Evolutionary conservation across 2,888 invertebrate genomes (phyloP).

Genomic region (Latheticus oryzae): DNA sequence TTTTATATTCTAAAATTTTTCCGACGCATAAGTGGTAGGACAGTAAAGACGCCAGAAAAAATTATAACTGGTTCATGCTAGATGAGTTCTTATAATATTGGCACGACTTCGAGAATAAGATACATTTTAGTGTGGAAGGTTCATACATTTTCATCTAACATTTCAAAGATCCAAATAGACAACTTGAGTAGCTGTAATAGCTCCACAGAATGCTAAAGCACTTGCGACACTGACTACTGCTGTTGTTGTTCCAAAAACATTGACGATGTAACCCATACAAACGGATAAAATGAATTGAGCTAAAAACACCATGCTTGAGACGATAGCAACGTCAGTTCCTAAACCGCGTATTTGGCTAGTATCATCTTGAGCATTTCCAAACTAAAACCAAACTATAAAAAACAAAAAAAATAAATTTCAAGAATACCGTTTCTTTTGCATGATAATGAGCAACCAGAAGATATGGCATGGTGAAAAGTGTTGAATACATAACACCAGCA

Average conservation of each 20-base stretch:
- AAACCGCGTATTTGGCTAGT: constrained; percentile 79
- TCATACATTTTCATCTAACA: constrained; percentile 3
- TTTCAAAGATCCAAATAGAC: constrained; percentile 87
- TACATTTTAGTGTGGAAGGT: too few relatives aligned
- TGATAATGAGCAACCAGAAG: constrained; percentile 94
- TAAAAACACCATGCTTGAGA: constrained; percentile 94
- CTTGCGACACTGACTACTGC: constrained; percentile 90
- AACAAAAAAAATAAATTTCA: constrained; percentile 7
- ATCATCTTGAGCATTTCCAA: constrained; percentile 65
- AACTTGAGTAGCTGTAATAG: constrained; percentile 86
- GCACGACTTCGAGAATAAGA: too few relatives aligned
- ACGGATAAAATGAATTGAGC: constrained; percentile 93
- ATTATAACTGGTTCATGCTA: constrained; percentile 5
- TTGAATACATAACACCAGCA: constrained; percentile 97
- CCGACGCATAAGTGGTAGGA: constrained; percentile 11
- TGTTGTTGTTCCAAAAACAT: constrained; percentile 83
- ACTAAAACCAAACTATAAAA: constrained; percentile 73
- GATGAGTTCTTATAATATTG: too few relatives aligned
- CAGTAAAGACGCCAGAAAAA: constrained; percentile 17
- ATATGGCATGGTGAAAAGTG: constrained; percentile 97
- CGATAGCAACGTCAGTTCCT: constrained; percentile 94
- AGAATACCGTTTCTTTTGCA: constrained; percentile 84
- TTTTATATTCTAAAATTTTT: constrained; percentile 13
- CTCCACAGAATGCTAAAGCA: constrained; percentile 85
- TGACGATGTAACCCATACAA: constrained; percentile 87